Percentiles rank a stretch among this genome's conserved stretches.
These are phyloP conservation scores for Drosophila antonietae DNA, from an alignment of 2,888 invertebrate genomes.

Conservation along the genomic window DNA sequence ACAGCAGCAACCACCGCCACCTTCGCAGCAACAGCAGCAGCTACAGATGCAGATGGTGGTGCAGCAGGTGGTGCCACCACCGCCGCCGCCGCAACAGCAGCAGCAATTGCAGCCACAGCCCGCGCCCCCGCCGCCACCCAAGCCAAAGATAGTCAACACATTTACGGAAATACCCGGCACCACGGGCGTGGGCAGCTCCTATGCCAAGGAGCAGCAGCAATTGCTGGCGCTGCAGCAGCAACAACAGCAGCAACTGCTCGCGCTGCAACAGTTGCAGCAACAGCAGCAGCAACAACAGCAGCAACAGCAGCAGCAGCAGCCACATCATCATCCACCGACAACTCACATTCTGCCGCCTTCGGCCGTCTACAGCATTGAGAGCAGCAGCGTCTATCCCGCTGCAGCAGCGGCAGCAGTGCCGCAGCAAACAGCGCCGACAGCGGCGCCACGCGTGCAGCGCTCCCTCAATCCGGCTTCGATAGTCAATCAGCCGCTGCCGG, in stretches of 20 bases:
- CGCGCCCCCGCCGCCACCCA: slow-evolving; percentile 79
- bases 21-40: slow-evolving; percentile 42
- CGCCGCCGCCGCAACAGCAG: slow-evolving; percentile 53
- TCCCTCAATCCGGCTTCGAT: slow-evolving; percentile 83
- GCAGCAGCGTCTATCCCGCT: slow-evolving; percentile 60
- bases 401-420: slow-evolving; percentile 36
- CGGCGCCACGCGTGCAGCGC: slow-evolving; percentile 68
- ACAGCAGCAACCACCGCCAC: slow-evolving; percentile 77
- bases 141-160: slow-evolving; percentile 83
- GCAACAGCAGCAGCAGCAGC: slow-evolving; percentile 71
- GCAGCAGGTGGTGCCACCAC: slow-evolving; percentile 57
- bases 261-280: slow-evolving; percentile 66
- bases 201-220: slow-evolving; percentile 81
- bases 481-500: slow-evolving; percentile 85
- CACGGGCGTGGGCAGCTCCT: slow-evolving; percentile 84
- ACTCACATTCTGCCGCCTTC: slow-evolving; percentile 83
- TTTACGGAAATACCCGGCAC: slow-evolving; percentile 84
- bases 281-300: slow-evolving; percentile 70
- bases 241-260: slow-evolving; percentile 65
- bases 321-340: slow-evolving; percentile 78
- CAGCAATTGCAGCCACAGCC: slow-evolving; percentile 68
- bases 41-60: slow-evolving; percentile 56
- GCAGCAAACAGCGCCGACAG: slow-evolving; percentile 54
- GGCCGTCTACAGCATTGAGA: slow-evolving; percentile 84
- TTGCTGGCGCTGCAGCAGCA: slow-evolving; percentile 58